Evolutionary conservation across 2,888 invertebrate species (phyloP), one percentile per base, ranked within the genome.

Genomic region (Erebia ligea): DNA sequence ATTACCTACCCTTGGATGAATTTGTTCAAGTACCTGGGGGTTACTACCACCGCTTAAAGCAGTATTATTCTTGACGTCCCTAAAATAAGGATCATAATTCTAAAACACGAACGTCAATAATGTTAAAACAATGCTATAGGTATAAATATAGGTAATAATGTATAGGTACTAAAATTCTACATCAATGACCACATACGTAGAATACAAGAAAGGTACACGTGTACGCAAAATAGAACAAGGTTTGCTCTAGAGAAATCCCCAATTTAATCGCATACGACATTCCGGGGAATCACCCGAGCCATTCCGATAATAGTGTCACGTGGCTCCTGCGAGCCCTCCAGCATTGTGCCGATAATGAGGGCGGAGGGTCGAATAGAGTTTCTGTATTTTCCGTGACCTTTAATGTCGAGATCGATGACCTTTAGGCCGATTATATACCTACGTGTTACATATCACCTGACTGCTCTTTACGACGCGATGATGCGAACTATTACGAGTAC

Each of bases 271-370:
- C 11, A 54, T 54, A 42, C 58, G 64, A 58, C 42, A 56, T 64
- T 57, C 50, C 19, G 50, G 50, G 54, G 65, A 69, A 45, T 62
- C 50, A 65, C 56, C 21, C 63, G 48, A 68, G 58, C 63, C 72
- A 69, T 72, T 63, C 52, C 67, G 59, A 66, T 72, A 72, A 69
- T 52, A 62, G 67, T 67, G 69, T 70, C 66, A 66, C 54, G 52
- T 72, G 70, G 52, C 34, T 42, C 58, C 57, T 21, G 59, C 45
- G 64, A 56, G 42, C 70, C 67, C 70, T 64, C 58, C 21, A 52
- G 54, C 65, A 62, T 72, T 56, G 57, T 21, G 11, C 48, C 56
- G 65, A 56, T 70, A 72, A 72, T 67, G 72, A 70, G 67, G 70
- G 70, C 40, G 17, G 34, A 19, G 63, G 64, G 17, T 34, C 34